Base-by-base conservation (phyloP, 2,113 vertebrate species). In the Catharus fuscescens region DNA sequence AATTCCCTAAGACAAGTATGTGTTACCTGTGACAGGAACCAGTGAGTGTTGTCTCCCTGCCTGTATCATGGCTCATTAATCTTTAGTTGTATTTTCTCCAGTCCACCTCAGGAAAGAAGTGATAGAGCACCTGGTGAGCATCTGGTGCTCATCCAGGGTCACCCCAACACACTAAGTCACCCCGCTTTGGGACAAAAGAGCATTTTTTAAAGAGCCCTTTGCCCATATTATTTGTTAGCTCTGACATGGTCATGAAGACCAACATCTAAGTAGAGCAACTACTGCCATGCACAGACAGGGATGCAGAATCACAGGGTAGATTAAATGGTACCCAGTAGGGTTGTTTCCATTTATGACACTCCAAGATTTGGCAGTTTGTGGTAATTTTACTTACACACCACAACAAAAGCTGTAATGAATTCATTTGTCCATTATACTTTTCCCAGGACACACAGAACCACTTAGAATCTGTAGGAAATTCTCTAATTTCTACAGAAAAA, bases 1-100 rank as follows among this genome's bases (percentile, higher is more conserved):
- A 88, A 65, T 66, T 73, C 32, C 36, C 44, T 36, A 44, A 65
- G 14, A 17, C 36, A 67, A 52, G 21, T 36, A 44, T 57, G 6
- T 23, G 23, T 59, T 73, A 12, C 18, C 42, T 0, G 0, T 38
- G 21, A 44, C 52, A 59, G 60, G 17, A 66, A 28, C 8, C 24
- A 36, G 14, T 52, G 44, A 24, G 12, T 73, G 44, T 65, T 52
- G 21, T 73, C 32, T 59, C 32, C 52, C 44, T 59, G 44, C 8
- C 10, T 3, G 4, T 59, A 16, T 28, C 21, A 28, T 6, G 12
- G 80, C 18, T 56, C 52, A 29, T 32, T 5, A 65, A 52, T 36
- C 19, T 88, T 88, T 59, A 24, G 26, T 44, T 59, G 5, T 29
- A 24, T 65, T 44, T 52, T 60, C 69, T 36, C 28, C 32, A n/a